A percentile compares a stretch with the other conserved stretches of the same genome.
Conservation (phyloP, 2,113 vertebrate genomes). For the Nothobranchius kuhntae region DNA sequence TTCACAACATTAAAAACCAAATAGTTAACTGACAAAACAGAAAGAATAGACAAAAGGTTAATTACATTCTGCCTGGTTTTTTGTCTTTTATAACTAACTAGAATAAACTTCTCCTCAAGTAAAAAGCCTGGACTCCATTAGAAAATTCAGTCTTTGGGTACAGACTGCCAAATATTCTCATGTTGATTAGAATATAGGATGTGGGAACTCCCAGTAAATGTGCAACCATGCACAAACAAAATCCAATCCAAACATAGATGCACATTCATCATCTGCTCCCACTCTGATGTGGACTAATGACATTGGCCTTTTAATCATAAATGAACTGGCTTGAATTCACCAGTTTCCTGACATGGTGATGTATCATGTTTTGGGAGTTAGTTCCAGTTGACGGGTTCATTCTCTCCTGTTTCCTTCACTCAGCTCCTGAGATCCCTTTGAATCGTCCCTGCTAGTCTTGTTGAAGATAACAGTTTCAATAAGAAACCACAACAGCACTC, state of each 20-base stretch:
- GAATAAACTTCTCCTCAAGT: no score
- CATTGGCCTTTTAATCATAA: conserved; percentile 39
- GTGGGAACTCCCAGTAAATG: conserved; percentile 9
- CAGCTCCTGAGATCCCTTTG: background rate
- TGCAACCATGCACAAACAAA: conserved; percentile 23
- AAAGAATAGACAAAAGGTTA: no score
- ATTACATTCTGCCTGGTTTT: no score
- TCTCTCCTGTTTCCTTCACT: background rate
- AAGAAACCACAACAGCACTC: conserved; percentile 22
- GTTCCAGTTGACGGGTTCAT: conserved; percentile 46
- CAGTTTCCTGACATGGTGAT: conserved; percentile 32
- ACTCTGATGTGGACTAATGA: conserved; percentile 48
- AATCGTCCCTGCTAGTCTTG: no score
- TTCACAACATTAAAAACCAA: no score
- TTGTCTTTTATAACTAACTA: no score
- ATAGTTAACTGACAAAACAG: no score
- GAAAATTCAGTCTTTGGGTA: conserved; percentile 10
- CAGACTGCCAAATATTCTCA: conserved; percentile 1
- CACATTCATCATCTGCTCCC: conserved; percentile 54
- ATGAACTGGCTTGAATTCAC: conserved; percentile 44
- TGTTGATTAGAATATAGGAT: conserved; percentile 14
- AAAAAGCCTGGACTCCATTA: background rate
- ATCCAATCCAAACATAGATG: conserved; percentile 26
- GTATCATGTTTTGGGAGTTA: conserved; percentile 54
- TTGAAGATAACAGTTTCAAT: no score